A percentile compares a stretch with the other conserved stretches of the same genome.
Conservation (phyloP, 2,113 vertebrate genomes). For the Rutilus rutilus region DNA sequence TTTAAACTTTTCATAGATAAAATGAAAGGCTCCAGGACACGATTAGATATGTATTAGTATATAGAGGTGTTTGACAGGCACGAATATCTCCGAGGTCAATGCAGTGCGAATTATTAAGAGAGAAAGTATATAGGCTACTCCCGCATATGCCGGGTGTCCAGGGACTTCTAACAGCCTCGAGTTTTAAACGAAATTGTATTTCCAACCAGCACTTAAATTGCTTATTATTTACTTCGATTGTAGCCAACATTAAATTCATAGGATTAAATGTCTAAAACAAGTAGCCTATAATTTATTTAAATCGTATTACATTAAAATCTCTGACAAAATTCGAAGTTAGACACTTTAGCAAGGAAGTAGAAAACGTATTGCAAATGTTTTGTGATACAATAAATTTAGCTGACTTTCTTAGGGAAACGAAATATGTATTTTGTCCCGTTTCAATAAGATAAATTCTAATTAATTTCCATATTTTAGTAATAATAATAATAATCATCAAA, state of each 20-base stretch:
- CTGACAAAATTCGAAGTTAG: not conserved
- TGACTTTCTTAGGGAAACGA: not conserved
- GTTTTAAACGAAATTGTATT: conserved; percentile 27
- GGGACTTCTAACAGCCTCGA: conserved; percentile 37
- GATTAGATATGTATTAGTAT: conserved; percentile 92
- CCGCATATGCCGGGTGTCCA: conserved; percentile 52
- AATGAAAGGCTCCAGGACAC: conserved; percentile 80
- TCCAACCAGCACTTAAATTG: not conserved
- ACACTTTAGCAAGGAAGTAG: not conserved
- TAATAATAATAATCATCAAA: not conserved
- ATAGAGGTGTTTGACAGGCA: conserved; percentile 72
- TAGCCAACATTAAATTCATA: not conserved
- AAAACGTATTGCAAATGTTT: not conserved
- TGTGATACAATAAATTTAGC: not conserved
- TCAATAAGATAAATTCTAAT: not conserved
- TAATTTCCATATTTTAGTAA: not conserved
- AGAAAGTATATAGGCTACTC: conserved; percentile 58
- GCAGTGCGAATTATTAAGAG: conserved; percentile 75
- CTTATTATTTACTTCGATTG: not conserved
- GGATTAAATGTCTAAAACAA: not conserved
- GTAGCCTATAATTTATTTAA: not conserved
- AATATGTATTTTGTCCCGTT: not conserved
- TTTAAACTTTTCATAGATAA: conserved; percentile 60
- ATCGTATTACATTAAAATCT: not conserved
- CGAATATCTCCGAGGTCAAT: conserved; percentile 78